These are phyloP conservation scores for Rhingia rostrata DNA, from an alignment of 2,888 invertebrate genomes.

Conservation along the genomic window DNA sequence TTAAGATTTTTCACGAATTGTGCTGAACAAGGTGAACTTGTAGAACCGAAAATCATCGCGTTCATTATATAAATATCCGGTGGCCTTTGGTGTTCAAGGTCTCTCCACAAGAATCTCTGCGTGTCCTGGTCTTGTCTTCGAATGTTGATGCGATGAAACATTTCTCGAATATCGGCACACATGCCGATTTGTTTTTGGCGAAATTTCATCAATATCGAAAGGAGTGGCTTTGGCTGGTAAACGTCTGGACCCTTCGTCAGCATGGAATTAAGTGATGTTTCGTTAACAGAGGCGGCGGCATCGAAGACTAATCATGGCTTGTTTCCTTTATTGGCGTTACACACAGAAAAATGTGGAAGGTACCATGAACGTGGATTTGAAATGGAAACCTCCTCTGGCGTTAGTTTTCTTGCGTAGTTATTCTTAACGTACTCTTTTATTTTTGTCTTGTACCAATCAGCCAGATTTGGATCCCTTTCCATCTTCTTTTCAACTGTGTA, in stretches of 20 bases:
- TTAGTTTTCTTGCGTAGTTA: conserved; percentile 1
- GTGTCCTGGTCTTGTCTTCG: conserved; percentile 75
- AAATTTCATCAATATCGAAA: no score
- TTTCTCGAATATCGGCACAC: no score
- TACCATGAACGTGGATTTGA: conserved; percentile 74
- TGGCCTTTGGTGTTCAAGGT: conserved; percentile 2
- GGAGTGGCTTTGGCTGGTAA: background rate
- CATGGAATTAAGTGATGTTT: conserved; percentile 76
- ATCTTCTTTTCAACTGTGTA: conserved; percentile 64
- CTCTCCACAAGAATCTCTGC: conserved; percentile 76
- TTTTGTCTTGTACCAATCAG: conserved; percentile 53
- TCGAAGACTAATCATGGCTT: conserved; percentile 78
- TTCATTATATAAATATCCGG: conserved; percentile 40
- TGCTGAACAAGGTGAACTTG: conserved; percentile 14
- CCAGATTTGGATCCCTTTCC: conserved; percentile 45
- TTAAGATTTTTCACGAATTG: background rate
- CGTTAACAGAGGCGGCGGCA: conserved; percentile 76
- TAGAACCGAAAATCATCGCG: conserved; percentile 19
- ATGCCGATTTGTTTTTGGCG: no score
- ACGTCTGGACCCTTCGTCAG: conserved; percentile 76
- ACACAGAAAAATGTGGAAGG: conserved; percentile 74
- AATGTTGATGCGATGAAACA: no score
- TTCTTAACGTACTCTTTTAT: conserved; percentile 18
- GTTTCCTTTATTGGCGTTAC: conserved; percentile 75
- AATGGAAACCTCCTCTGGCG: background rate